Base-by-base conservation (phyloP, 2,113 vertebrate genomes). In the Eurystomus gularis region DNA sequence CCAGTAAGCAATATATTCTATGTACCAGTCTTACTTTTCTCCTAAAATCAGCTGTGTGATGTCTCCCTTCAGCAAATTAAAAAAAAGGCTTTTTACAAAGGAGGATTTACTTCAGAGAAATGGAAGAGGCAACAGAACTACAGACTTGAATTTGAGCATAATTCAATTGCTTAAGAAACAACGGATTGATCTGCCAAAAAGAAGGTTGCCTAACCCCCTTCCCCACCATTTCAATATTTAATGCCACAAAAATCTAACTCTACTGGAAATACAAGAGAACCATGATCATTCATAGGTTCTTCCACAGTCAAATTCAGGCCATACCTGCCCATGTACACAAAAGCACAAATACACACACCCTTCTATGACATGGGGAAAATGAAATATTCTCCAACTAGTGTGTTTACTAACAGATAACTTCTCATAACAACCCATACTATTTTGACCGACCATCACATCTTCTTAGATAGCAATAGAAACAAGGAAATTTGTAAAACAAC, bases 301-400 rank as follows among this genome's bases (percentile, higher is more conserved):
- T 46, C 54, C 62, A 44, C 35, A 61, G 69, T 7, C 51, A 49
- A 58, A 19, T 51, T 61, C 46, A 75, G 68, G 60, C 39, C 35
- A 29, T 31, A 29, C 20, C 23, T 66, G 68, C 8, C 39, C 35
- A 19, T 0, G 13, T 4, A 17, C 31, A n/a, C 23, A n/a, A 65
- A 70, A 2, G 39, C 57, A 58, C 13, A 39, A 5, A 25, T 11
- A 39, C 7, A 5, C 17, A n/a, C 0, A 5, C 13, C 25, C 52
- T 46, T 40, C 10, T 3, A 18, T 11, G 40, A n/a, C 28, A 46
- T 0, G 8, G 26, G 11, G 15, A 37, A 86, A 82, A 64, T 9
- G 19, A 24, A 54, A 23, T 21, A 46, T 61, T 58, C 66, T 73
- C n/a, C 17, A 35, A 28, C 25, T 18, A 39, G 17, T 10, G 39